phyloP scores from a whole-genome alignment of 2,113 vertebrate species.

The Crotalus helleri region DNA sequence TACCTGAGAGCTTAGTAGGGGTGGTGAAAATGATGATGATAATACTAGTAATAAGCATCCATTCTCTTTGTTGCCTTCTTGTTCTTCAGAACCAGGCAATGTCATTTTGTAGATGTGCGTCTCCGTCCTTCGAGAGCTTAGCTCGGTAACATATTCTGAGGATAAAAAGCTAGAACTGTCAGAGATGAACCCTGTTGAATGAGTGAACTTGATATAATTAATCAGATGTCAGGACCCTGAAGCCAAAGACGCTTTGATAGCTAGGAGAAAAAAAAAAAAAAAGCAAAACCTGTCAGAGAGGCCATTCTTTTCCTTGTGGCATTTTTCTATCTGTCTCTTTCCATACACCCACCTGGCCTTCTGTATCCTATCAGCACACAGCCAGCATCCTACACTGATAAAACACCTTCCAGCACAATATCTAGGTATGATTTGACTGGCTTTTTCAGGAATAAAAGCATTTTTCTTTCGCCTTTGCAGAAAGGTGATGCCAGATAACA shows the following conservation, averaged over 20 bases:
- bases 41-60: background rate
- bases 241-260: conserved; percentile 43
- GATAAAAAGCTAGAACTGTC: conserved; percentile 35
- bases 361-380: background rate
- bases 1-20: conserved; percentile 52
- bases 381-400: background rate
- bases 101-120: conserved; percentile 28
- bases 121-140: conserved; percentile 1
- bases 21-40: background rate
- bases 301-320: conserved; percentile 17
- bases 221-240: conserved; percentile 53
- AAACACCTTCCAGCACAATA: background rate
- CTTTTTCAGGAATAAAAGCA: accelerated
- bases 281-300: conserved; percentile 31
- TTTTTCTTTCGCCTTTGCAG: background rate
- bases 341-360: conserved; percentile 12
- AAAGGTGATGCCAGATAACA: background rate
- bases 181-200: conserved; percentile 6
- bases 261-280: background rate
- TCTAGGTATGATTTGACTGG: accelerated
- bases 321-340: conserved; percentile 18
- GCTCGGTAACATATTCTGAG: background rate
- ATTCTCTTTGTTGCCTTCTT: conserved; percentile 58
- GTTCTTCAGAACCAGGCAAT: conserved; percentile 13
- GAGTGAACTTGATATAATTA: conserved; percentile 18